Conservation (phyloP, 2,888 invertebrate species). For the Cryptophagus acutangulus region DNA sequence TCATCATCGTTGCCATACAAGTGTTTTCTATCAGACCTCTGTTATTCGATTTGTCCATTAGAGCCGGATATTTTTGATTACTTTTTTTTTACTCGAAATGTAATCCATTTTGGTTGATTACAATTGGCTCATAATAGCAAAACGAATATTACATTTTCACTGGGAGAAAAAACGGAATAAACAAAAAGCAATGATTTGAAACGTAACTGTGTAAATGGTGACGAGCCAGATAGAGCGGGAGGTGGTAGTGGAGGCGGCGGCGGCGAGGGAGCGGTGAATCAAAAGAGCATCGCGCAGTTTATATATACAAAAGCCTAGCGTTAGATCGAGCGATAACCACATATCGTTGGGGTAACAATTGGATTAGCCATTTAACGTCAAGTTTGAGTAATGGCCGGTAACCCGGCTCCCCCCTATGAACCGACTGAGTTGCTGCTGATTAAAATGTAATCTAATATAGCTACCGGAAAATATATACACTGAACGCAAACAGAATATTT, state of each 20-base stretch:
- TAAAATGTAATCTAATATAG: slow-evolving; percentile 53
- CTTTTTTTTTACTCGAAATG: too few species aligned
- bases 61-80: too few species aligned
- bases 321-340: slow-evolving; percentile 46
- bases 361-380: slow-evolving; percentile 51
- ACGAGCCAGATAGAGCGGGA: slow-evolving; percentile 8
- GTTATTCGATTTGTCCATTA: too few species aligned
- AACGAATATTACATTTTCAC: too few species aligned
- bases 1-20: too few species aligned
- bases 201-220: too few species aligned
- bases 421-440: slow-evolving; percentile 45
- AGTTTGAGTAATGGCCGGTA: slow-evolving; percentile 51
- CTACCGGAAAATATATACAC: slow-evolving; percentile 47
- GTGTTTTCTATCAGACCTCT: too few species aligned
- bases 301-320: slow-evolving; percentile 21
- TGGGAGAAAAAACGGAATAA: slow-evolving; percentile 25
- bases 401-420: slow-evolving; percentile 35
- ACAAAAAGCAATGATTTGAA: slow-evolving; percentile 37
- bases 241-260: slow-evolving; percentile 20
- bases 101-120: too few species aligned
- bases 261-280: slow-evolving; percentile 14
- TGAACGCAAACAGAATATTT: slow-evolving; percentile 40
- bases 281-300: slow-evolving; percentile 28
- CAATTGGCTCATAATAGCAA: too few species aligned
- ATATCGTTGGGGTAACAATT: slow-evolving; percentile 49